phyloP scores from a whole-genome alignment of 2,113 vertebrate genomes.

The Paradoxurus hermaphroditus region DNA sequence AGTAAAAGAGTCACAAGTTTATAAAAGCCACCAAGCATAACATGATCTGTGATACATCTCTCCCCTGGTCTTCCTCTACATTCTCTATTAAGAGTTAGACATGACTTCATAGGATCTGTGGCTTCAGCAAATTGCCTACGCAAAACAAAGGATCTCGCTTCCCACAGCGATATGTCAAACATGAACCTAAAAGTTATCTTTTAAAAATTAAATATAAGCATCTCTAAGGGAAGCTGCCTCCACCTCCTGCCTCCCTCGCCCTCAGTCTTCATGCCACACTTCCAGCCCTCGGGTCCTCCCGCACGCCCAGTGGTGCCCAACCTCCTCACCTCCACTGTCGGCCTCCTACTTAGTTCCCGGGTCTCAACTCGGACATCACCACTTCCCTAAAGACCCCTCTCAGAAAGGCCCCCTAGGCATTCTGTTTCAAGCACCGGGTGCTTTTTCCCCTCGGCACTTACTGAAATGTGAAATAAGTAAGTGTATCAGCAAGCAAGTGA shows the following conservation, averaged over 20 bases:
- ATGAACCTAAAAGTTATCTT: neutral
- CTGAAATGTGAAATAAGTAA: neutral
- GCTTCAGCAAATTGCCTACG: neutral
- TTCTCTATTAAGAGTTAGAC: neutral
- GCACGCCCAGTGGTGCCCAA: neutral
- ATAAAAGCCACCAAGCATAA: neutral
- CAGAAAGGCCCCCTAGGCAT: neutral
- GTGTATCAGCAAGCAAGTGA: neutral
- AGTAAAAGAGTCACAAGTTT: neutral
- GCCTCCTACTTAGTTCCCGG: neutral
- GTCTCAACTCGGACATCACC: neutral
- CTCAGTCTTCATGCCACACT: rapidly evolving
- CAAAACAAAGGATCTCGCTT: neutral
- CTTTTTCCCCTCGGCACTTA: neutral
- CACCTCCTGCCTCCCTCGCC: neutral
- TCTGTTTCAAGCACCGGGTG: neutral
- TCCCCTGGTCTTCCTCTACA: neutral
- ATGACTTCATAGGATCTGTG: neutral
- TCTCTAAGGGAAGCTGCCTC: neutral
- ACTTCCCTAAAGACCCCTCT: neutral
- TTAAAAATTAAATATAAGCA: constrained; percentile 9
- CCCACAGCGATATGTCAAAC: neutral
- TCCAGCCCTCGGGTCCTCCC: neutral
- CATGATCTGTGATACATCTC: neutral
- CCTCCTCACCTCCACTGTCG: neutral